These are phyloP conservation scores for Rhinoderma darwinii DNA, from an alignment of 2,113 vertebrate genomes.

Conservation along the genomic window DNA sequence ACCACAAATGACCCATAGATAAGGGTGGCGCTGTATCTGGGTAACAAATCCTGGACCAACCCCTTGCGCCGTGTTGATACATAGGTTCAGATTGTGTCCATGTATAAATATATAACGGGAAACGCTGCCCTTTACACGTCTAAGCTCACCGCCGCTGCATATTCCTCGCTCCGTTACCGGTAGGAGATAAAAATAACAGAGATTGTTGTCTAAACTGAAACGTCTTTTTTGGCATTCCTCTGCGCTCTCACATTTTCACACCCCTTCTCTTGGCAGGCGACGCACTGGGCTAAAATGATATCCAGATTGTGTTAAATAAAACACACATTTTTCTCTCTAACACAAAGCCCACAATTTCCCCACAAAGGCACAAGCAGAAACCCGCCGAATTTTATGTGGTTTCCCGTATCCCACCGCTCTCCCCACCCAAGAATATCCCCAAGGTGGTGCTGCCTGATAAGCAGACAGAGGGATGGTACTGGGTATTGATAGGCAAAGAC, in stretches of 20 bases:
- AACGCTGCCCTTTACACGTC: background rate
- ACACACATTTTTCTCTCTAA: slow-evolving; percentile 42
- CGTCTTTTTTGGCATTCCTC: slow-evolving; percentile 42
- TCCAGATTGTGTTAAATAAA: slow-evolving; percentile 57
- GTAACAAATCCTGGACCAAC: background rate
- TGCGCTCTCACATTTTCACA: slow-evolving; percentile 32
- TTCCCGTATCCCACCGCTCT: background rate
- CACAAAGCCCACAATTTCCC: slow-evolving; percentile 30
- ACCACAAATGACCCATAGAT: no score
- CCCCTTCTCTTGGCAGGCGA: slow-evolving; percentile 48
- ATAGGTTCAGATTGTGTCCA: background rate
- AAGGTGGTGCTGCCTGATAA: background rate
- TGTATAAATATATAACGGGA: background rate
- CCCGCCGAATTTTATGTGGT: background rate
- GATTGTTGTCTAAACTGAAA: slow-evolving; percentile 49
- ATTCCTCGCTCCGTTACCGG: slow-evolving; percentile 25
- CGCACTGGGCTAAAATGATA: slow-evolving; percentile 30
- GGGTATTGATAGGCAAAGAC: background rate
- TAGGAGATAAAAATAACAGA: slow-evolving; percentile 54
- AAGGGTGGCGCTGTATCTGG: background rate
- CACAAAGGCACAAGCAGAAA: slow-evolving; percentile 5
- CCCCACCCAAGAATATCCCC: background rate
- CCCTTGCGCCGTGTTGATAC: background rate
- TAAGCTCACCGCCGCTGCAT: background rate
- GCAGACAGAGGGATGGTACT: background rate